Evolutionary conservation across 2,113 vertebrate species (phyloP).

Genomic region (Macrotis lagotis): DNA sequence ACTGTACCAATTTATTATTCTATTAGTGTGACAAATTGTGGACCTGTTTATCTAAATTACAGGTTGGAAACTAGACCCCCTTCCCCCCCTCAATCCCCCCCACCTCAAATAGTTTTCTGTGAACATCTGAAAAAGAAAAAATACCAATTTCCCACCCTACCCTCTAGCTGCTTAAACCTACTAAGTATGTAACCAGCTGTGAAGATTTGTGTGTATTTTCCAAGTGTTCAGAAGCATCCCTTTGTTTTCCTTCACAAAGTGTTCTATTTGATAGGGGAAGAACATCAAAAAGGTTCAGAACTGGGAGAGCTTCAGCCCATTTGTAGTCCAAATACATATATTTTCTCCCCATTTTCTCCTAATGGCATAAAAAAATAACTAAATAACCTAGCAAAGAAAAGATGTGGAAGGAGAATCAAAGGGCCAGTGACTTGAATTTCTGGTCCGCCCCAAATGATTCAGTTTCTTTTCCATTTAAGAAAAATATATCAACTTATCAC

Average conservation of each 20-base stretch:
- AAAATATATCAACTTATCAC: not conserved
- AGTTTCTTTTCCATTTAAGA: not conserved
- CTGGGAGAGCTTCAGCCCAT: not conserved
- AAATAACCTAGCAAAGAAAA: too few relatives aligned
- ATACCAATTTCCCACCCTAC: not conserved
- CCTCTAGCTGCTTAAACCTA: not conserved
- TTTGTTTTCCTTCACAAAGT: not conserved
- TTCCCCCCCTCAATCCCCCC: too few relatives aligned
- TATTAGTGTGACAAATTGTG: not conserved
- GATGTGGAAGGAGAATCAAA: not conserved
- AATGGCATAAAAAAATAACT: too few relatives aligned
- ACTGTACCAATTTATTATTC: not conserved
- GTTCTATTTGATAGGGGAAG: not conserved
- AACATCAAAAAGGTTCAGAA: not conserved
- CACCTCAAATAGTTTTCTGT: not conserved
- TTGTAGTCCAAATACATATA: not conserved
- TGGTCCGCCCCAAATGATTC: not conserved
- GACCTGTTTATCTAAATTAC: not conserved
- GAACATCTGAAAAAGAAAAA: not conserved
- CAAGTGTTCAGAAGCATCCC: not conserved
- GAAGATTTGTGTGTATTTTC: not conserved
- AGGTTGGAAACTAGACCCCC: not conserved
- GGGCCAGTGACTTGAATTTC: not conserved
- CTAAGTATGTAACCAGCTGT: not conserved
- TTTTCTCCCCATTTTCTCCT: too few relatives aligned